phyloP scores from a whole-genome alignment of 2,888 invertebrate species.

The Sipha maydis region DNA sequence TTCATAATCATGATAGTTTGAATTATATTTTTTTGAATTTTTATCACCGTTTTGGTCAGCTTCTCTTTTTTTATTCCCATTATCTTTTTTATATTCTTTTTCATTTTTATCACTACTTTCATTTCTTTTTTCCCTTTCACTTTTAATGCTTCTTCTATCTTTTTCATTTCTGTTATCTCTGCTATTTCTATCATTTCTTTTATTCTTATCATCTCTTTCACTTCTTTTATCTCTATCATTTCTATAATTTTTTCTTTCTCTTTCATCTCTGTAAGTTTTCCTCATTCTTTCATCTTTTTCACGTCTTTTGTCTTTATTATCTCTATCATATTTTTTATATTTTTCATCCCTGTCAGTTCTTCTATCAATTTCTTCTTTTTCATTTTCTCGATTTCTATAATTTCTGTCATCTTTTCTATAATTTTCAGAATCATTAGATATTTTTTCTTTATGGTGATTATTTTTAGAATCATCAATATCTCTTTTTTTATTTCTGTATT shows the following conservation, averaged over 20 bases:
- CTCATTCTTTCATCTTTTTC: conserved; percentile 60
- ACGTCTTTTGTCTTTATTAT: conserved; percentile 15
- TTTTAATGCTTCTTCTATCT: conserved; percentile 54
- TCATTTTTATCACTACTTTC: conserved; percentile 35
- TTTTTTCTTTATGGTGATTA: conserved; percentile 63
- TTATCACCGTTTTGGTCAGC: conserved; percentile 68
- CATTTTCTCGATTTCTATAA: conserved; percentile 62
- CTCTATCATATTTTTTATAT: conserved; percentile 42
- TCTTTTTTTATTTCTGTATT: conserved; percentile 51
- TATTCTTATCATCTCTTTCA: conserved; percentile 46
- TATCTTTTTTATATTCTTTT: conserved; percentile 64
- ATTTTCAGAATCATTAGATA: conserved; percentile 63
- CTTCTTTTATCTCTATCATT: conserved; percentile 50
- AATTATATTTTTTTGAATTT: conserved; percentile 65
- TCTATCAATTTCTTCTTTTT: conserved; percentile 62
- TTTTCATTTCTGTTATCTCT: conserved; percentile 61
- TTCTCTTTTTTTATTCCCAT: conserved; percentile 66
- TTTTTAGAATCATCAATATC: conserved; percentile 58
- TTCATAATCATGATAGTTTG: conserved; percentile 64
- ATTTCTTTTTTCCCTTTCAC: conserved; percentile 34
- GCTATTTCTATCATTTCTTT: conserved; percentile 56
- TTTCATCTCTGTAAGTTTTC: conserved; percentile 57
- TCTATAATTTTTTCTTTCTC: conserved; percentile 58
- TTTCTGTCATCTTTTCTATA: conserved; percentile 63
- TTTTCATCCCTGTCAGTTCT: conserved; percentile 63